Base-by-base conservation (phyloP, 2,888 invertebrate genomes). In the Caenorhabditis afra region DNA sequence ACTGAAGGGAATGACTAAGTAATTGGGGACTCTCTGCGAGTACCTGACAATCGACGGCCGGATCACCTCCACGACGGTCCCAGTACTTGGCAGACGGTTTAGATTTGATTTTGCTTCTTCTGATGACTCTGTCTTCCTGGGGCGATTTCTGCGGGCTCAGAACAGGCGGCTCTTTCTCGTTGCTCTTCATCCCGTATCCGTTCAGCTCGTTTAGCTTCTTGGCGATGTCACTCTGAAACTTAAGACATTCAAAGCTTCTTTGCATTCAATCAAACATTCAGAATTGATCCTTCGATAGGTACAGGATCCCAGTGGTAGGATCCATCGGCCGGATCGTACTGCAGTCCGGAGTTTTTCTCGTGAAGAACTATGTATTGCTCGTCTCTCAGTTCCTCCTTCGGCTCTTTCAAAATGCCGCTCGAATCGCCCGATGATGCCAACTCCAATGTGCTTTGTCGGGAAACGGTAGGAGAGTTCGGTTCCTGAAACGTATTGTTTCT, bases 141-240 rank as follows among this genome's bases (percentile, higher is more conserved):
- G 29, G 29, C 18, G 12, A 20, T 7, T 14, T 5, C 20, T 22
- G 18, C 12, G 29, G 29, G 11, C 52, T 12, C 41, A 11, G 41
- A 3, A 14, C 41, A 41, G 11, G 12, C 41, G 41, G 5, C 45
- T 59, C 23, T 12, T 29, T 23, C 8, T 16, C 14, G 29, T 8
- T 22, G 35, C 16, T 47, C 47, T 45, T n/a, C 35, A 37, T 37
- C 10, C 55, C 66, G 20, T 66, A 66, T 10, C 55, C 45, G 22
- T 66, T 66, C 18, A 66, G 22, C 20, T 47, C 47, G 37, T 66
- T 66, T 0, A 37, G 22, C 4, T 23, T 35, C 20, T 29, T 23
- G 8, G 29, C 18, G 8, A 23, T 16, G 11, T 52, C 29, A 29
- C 7, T 29, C 29, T 29, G 7, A 29, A 29, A 29, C n/a, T n/a